These are phyloP conservation scores for Enteromius anoplus DNA, from an alignment of 2,797 vertebrate genomes.

Conservation along the genomic window DNA sequence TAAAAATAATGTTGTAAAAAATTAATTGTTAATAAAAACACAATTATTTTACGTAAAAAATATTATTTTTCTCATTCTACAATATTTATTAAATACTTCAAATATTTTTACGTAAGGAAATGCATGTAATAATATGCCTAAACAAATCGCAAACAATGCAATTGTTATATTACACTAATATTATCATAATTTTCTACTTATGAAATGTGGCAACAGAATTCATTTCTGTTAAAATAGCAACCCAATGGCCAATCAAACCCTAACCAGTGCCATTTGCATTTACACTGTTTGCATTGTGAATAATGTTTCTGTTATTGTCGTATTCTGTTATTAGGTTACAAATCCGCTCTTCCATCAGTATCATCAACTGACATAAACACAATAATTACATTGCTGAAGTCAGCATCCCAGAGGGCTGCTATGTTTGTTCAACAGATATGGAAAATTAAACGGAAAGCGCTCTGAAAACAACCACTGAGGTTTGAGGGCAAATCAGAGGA, in stretches of 20 bases:
- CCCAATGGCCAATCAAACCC: not conserved
- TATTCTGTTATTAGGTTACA: constrained; percentile 38
- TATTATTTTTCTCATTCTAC: not conserved
- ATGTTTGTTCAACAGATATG: constrained; percentile 49
- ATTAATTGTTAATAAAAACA: not conserved
- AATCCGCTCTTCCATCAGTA: constrained; percentile 37
- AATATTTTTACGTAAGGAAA: not conserved
- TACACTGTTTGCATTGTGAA: constrained; percentile 11
- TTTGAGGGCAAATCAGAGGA: constrained; percentile 31
- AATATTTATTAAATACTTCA: not conserved
- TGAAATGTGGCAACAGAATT: not conserved
- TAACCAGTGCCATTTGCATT: not conserved
- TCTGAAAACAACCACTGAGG: constrained; percentile 48
- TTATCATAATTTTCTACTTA: not conserved
- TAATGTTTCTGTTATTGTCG: constrained; percentile 16
- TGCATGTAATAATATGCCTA: not conserved
- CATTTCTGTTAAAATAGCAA: not conserved
- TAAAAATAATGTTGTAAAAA: too few relatives aligned
- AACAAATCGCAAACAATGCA: not conserved
- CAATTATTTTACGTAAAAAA: not conserved
- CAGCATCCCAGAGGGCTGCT: constrained; percentile 50
- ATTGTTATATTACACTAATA: not conserved
- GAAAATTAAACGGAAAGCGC: constrained; percentile 50
- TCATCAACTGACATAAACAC: constrained; percentile 34
- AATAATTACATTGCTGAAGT: constrained; percentile 49